Conservation (phyloP, 2,888 invertebrate genomes). For the Eupelmus urozonus region DNA sequence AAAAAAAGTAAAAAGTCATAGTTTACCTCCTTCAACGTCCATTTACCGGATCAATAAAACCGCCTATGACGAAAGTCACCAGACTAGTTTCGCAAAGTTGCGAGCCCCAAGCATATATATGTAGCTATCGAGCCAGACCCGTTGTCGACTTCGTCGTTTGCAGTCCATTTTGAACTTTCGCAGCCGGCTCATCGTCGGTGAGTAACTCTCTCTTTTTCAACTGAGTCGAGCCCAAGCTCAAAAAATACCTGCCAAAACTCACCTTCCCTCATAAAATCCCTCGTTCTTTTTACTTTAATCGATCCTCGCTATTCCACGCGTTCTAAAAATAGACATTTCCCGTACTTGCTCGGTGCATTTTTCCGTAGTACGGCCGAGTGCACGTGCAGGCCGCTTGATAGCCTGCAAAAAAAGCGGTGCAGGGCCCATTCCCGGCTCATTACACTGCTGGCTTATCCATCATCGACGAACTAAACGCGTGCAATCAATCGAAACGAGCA, state of each 20-base stretch:
- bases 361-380: too few relatives aligned
- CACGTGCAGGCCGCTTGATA: too few relatives aligned
- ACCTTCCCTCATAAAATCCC: too few relatives aligned
- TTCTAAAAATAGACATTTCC: background rate
- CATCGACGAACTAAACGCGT: too few relatives aligned
- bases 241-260: too few relatives aligned
- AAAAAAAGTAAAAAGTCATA: too few relatives aligned
- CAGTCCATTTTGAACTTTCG: conserved; percentile 47
- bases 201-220: conserved; percentile 33
- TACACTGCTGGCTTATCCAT: too few relatives aligned
- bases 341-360: too few relatives aligned
- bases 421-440: too few relatives aligned
- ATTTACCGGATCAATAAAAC: conserved; percentile 23
- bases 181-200: conserved; percentile 37
- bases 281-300: background rate
- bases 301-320: background rate
- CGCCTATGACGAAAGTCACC: conserved; percentile 1
- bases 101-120: background rate
- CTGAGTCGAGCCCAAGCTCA: too few relatives aligned
- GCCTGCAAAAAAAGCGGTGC: too few relatives aligned
- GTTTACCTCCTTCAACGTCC: background rate
- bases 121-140: conserved; percentile 4
- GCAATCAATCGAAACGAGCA: too few relatives aligned
- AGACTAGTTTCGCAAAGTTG: background rate
- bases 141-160: conserved; percentile 14